These are phyloP conservation scores for Daktulosphaira vitifoliae DNA, from an alignment of 1,140 invertebrate species.

Conservation along the genomic window DNA sequence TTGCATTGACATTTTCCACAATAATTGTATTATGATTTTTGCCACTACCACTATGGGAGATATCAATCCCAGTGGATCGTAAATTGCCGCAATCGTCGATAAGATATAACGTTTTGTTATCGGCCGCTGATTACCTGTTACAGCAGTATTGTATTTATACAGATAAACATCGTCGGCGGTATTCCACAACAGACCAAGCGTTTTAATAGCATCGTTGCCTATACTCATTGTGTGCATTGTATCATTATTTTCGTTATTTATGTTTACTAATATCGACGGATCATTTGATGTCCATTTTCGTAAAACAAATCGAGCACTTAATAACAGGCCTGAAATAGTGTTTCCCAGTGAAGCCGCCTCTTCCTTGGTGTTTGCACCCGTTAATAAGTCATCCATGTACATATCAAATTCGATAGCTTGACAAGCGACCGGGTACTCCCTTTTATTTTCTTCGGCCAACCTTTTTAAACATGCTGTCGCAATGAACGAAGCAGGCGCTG, in stretches of 20 bases:
- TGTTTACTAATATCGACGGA: too few species aligned
- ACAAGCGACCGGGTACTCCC: background rate
- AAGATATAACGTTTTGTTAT: conserved; percentile 37
- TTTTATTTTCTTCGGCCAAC: background rate
- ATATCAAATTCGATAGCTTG: background rate
- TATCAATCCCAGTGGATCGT: conserved; percentile 44
- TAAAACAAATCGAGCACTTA: too few species aligned
- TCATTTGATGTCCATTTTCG: too few species aligned
- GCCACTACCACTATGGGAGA: conserved; percentile 40
- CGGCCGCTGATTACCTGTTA: too few species aligned
- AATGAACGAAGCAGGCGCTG: conserved; percentile 40
- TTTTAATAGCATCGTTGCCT: conserved; percentile 17
- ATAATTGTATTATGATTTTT: conserved; percentile 44
- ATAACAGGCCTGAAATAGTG: too few species aligned
- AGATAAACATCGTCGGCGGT: conserved; percentile 25
- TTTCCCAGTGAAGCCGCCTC: too few species aligned
- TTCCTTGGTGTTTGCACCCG: background rate
- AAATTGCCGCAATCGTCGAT: conserved; percentile 42
- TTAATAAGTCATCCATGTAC: conserved; percentile 14
- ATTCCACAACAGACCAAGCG: conserved; percentile 35
- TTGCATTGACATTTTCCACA: conserved; percentile 40
- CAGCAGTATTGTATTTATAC: conserved; percentile 27
- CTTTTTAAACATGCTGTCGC: conserved; percentile 40
- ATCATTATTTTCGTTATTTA: too few species aligned
- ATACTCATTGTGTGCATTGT: too few species aligned